Base-by-base conservation (phyloP, 2,113 vertebrate species). In the Pelodiscus sinensis region DNA sequence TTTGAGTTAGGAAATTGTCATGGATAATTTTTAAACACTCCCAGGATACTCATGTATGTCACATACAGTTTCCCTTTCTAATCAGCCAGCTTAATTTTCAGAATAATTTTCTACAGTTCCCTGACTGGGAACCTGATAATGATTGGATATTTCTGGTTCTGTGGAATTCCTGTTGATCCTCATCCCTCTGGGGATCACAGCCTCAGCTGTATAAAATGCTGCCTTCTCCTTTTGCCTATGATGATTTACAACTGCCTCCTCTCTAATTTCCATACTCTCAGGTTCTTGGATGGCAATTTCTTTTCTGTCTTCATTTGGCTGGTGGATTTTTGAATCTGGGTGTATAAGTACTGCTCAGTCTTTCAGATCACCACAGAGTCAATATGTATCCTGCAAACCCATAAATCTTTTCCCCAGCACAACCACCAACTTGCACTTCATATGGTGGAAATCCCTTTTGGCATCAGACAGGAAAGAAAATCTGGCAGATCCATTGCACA, bases 1-100 rank as follows among this genome's bases (percentile, higher is more conserved):
- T 88, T 90, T 58, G 86, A 88, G 15, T 81, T 82, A 92, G 93
- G 86, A 94, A 96, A 93, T 7, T 19, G 15, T 24, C 90, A 90
- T 55, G 60, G 79, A 19, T 55, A 85, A 86, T 88, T 93, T 38
- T 44, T 50, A 25, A 44, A 44, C 24, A 25, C 13, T n/a, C 65
- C 65, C 10, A 68, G 65, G 31, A n/a, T 19, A 35, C 31, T 13
- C 38, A 35, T 35, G 65, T 35, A 35, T 35, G 65, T 56, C 21
- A 4, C 15, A 14, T 14, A 35, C n/a, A 57, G 12, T 31, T 25
- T 14, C 19, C 54, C n/a, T 18, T 25, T 56, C 79, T 81, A 35
- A 57, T 57, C 35, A 24, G 54, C 31, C 54, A 81, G 79, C 21
- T 81, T 7, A 3, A 57, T 57, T 55, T 81, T 35, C 54, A 81